Conservation (phyloP, 2,797 vertebrate genomes). For the Notolabrus celidotus region DNA sequence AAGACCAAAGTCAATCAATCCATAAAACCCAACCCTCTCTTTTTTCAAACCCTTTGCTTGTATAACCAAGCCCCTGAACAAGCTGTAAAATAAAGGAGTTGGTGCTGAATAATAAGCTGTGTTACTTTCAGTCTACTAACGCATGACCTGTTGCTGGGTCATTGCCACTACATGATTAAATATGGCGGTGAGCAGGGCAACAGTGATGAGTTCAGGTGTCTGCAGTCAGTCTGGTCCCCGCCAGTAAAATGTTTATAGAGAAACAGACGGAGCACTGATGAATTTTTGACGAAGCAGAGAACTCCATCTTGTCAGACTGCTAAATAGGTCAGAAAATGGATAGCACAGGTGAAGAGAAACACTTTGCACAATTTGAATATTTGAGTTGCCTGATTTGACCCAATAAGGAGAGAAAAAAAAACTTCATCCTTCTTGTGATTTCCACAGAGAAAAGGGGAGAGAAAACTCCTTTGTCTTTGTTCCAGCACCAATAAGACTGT, state of each 20-base stretch:
- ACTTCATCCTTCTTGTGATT: constrained; percentile 32
- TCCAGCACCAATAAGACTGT: constrained; percentile 48
- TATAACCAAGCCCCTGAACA: too few species aligned
- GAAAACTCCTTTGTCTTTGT: constrained; percentile 11
- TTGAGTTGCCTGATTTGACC: constrained; percentile 3
- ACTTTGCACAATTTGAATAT: constrained; percentile 9
- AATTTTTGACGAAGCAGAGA: constrained; percentile 1
- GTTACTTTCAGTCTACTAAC: not conserved
- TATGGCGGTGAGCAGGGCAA: not conserved
- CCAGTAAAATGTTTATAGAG: not conserved
- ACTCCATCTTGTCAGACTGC: not conserved
- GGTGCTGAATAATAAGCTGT: not conserved
- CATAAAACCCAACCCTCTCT: too few species aligned
- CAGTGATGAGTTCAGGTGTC: constrained; percentile 9
- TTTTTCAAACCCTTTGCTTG: not conserved
- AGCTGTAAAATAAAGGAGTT: not conserved
- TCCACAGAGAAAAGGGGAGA: constrained; percentile 29
- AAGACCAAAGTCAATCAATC: too few species aligned
- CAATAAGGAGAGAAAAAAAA: constrained; percentile 8
- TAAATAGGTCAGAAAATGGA: constrained; percentile 26
- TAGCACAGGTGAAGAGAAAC: constrained; percentile 25
- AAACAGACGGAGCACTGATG: not conserved
- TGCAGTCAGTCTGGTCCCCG: not conserved
- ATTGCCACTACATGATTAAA: not conserved
- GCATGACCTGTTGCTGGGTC: not conserved